A percentile compares a stretch with the other conserved stretches of the same genome.
phyloP scores from a whole-genome alignment of 2,888 invertebrate species.

The Crossocerus cetratus region DNA sequence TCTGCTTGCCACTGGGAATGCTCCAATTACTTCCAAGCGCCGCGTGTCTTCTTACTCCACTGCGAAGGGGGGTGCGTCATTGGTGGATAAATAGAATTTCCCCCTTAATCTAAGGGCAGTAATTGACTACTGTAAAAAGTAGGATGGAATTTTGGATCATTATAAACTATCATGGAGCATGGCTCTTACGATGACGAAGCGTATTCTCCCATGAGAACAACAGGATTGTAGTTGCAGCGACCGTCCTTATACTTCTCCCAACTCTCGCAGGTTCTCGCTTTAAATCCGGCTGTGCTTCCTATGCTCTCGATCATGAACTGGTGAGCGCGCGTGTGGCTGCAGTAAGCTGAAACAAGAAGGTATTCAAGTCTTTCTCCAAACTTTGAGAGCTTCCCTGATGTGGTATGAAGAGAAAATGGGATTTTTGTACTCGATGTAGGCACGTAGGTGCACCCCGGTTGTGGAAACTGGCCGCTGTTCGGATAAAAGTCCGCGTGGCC shows the following conservation, averaged over 20 bases:
- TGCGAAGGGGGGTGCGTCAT: slow-evolving; percentile 68
- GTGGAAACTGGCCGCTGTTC: slow-evolving; percentile 67
- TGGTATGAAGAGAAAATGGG: background rate
- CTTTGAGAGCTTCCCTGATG: too few species aligned
- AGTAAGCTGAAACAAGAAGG: slow-evolving; percentile 56
- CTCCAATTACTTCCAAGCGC: slow-evolving; percentile 17
- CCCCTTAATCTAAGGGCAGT: slow-evolving; percentile 62
- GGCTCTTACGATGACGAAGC: slow-evolving; percentile 66
- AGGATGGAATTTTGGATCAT: too few species aligned
- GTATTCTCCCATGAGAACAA: slow-evolving; percentile 67
- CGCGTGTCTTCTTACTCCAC: slow-evolving; percentile 46
- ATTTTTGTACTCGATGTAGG: slow-evolving; percentile 64
- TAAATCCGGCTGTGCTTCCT: slow-evolving; percentile 64
- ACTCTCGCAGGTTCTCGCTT: slow-evolving; percentile 62
- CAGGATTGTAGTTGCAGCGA: slow-evolving; percentile 63
- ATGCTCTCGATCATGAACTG: slow-evolving; percentile 68
- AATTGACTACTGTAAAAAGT: too few species aligned
- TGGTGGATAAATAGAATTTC: slow-evolving; percentile 67
- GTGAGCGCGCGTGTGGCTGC: slow-evolving; percentile 67
- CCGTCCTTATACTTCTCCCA: slow-evolving; percentile 65
- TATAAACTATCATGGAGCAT: too few species aligned
- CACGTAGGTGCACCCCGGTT: slow-evolving; percentile 64
- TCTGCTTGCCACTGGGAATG: slow-evolving; percentile 25
- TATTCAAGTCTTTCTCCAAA: background rate
- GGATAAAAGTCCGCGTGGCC: slow-evolving; percentile 78